Evolutionary conservation across 2,113 vertebrate genomes (phyloP), one percentile per base, ranked within the genome.

Genomic region (Hemiscyllium ocellatum): DNA sequence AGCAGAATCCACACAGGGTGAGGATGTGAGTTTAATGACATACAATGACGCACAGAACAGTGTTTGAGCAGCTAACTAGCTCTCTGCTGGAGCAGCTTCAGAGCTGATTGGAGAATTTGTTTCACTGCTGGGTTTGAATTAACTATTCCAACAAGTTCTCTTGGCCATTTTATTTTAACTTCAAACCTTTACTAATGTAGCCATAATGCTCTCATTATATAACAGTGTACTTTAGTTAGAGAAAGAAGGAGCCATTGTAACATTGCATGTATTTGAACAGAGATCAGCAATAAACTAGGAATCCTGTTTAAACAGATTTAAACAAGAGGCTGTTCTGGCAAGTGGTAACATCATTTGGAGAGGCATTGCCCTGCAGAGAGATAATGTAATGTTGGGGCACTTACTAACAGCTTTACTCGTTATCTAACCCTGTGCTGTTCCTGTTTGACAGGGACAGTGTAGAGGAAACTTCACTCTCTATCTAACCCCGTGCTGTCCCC

Each of bases 111-210:
- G 89, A 37, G 89, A 93, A 93, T 37, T 6, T n/a, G 10, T 19
- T 37, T 93, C 89, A 93, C 61, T 93, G 61, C 89, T 29, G 89
- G 89, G 65, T 66, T 19, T 66, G 61, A 12, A 19, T 93, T 8
- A 19, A 37, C 65, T 37, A 66, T 93, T 93, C 89, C 89, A 93
- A 22, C 33, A 91, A 56, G n/a, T 66, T 93, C 12, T 68, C n/a
- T 66, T 42, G 20, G 19, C 66, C 17, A 37, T 37, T 65, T 91
- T 90, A 29, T 56, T 91, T 93, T 42, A 93, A 47, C 89, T 93
- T 93, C 89, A 68, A 93, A 61, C 89, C 3, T 93, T 93, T 93
- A 93, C 66, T 93, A 93, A 93, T 22, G 19, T 37, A 15, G 61
- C n/a, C 33, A 19, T 61, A 68, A 3, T 37, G 61, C 33, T 68